Evolutionary conservation across 1,140 invertebrate species (phyloP).

Genomic region (Littorina saxatilis): DNA sequence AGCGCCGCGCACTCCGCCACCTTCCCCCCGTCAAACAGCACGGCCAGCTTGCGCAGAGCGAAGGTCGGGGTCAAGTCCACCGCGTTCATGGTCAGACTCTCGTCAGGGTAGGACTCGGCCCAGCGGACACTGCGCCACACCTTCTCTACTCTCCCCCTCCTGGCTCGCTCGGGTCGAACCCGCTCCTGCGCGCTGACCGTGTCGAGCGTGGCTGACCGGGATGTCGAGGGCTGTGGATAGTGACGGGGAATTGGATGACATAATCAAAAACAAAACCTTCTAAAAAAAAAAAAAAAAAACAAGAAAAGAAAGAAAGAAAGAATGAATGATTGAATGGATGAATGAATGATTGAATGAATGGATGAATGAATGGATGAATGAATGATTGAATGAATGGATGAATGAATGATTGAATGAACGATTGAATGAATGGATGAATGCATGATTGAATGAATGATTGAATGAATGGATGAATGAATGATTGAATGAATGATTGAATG

Average conservation of each 20-base stretch:
- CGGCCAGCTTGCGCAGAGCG: slow-evolving; percentile 59
- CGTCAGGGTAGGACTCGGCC: slow-evolving; percentile 63
- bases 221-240: not conserved
- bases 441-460: too few relatives aligned
- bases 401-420: too few relatives aligned
- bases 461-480: too few relatives aligned
- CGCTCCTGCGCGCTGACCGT: not conserved
- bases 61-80: slow-evolving; percentile 62
- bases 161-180: not conserved
- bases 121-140: slow-evolving; percentile 40
- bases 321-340: too few relatives aligned
- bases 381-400: too few relatives aligned
- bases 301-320: too few relatives aligned
- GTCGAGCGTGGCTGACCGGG: not conserved
- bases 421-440: too few relatives aligned
- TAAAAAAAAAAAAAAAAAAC: too few relatives aligned
- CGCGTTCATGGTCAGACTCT: slow-evolving; percentile 58
- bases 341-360: too few relatives aligned
- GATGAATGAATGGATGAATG: too few relatives aligned
- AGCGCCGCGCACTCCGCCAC: slow-evolving; percentile 80
- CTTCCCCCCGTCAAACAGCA: slow-evolving; percentile 64
- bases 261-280: not conserved
- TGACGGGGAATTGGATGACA: not conserved
- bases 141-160: slow-evolving; percentile 8
- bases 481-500: not conserved